Conservation (phyloP, 2,888 invertebrate species). For the Torymus auratus region DNA sequence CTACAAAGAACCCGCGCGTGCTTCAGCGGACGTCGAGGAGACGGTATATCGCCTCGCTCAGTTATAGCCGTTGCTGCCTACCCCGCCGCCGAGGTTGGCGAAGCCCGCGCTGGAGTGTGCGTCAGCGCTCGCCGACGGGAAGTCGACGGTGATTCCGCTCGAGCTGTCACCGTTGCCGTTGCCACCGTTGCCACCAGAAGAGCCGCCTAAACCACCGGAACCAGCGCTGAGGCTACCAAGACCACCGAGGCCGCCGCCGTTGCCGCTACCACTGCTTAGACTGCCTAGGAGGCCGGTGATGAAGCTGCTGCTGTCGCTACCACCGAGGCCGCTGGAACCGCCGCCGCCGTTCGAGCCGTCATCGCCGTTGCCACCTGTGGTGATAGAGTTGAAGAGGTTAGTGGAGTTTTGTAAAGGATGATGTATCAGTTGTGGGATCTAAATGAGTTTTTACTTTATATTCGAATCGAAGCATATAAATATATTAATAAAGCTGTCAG, state of each 20-base stretch:
- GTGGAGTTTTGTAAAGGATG: too few species aligned
- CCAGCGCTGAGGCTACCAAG: constrained; percentile 49
- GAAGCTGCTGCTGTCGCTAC: constrained; percentile 61
- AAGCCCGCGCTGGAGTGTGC: constrained; percentile 64
- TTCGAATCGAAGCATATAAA: too few species aligned
- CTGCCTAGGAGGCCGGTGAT: constrained; percentile 51
- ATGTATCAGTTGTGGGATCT: too few species aligned
- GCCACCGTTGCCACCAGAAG: constrained; percentile 53
- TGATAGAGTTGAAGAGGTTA: too few species aligned
- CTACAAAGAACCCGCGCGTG: constrained; percentile 1
- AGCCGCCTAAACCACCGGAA: constrained; percentile 60
- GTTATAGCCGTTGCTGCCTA: constrained; percentile 67
- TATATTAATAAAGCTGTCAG: too few species aligned
- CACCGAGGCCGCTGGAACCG: constrained; percentile 53
- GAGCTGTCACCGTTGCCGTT: constrained; percentile 52
- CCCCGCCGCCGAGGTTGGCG: constrained; percentile 69
- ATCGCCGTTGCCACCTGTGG: constrained; percentile 62
- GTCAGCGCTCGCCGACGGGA: constrained; percentile 47
- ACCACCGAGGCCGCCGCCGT: constrained; percentile 33
- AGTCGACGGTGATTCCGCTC: constrained; percentile 50
- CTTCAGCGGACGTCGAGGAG: constrained; percentile 35
- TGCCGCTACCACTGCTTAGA: constrained; percentile 64
- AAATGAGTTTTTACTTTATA: too few species aligned
- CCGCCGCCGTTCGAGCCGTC: constrained; percentile 60
- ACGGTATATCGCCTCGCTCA: constrained; percentile 49